phyloP scores from a whole-genome alignment of 1,140 invertebrate genomes.

The Mactra quadrangularis region DNA sequence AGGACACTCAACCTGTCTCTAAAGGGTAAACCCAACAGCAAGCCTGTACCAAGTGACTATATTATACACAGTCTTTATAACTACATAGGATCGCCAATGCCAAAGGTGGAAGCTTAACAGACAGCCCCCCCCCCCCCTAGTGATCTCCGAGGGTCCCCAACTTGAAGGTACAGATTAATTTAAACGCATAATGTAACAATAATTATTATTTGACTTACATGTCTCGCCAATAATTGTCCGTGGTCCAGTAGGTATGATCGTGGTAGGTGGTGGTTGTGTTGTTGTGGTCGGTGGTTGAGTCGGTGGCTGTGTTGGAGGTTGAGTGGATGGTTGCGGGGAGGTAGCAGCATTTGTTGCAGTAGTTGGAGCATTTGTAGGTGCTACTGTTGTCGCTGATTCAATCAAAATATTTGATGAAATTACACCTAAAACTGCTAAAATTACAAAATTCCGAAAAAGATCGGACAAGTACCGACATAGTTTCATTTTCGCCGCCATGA shows the following conservation, averaged over 20 bases:
- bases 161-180: no score
- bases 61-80: no score
- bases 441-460: conserved; percentile 2
- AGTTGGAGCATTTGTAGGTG: not conserved
- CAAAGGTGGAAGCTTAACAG: no score
- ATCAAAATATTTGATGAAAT: not conserved
- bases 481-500: conserved; percentile 64
- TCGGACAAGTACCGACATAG: conserved; percentile 44
- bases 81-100: no score
- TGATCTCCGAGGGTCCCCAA: no score
- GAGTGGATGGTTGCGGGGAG: conserved; percentile 8
- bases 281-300: conserved; percentile 26
- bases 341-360: conserved; percentile 11
- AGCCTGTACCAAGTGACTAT: no score
- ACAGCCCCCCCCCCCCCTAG: no score
- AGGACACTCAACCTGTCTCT: no score
- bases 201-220: no score
- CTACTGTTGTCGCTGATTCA: conserved; percentile 10
- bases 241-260: conserved; percentile 29
- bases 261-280: conserved; percentile 40
- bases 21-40: no score
- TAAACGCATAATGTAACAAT: no score
- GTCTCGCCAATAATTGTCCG: conserved; percentile 52
- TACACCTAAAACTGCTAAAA: not conserved
- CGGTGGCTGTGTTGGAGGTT: conserved; percentile 8